phyloP scores from a whole-genome alignment of 2,888 invertebrate species.

The Leucoma salicis region DNA sequence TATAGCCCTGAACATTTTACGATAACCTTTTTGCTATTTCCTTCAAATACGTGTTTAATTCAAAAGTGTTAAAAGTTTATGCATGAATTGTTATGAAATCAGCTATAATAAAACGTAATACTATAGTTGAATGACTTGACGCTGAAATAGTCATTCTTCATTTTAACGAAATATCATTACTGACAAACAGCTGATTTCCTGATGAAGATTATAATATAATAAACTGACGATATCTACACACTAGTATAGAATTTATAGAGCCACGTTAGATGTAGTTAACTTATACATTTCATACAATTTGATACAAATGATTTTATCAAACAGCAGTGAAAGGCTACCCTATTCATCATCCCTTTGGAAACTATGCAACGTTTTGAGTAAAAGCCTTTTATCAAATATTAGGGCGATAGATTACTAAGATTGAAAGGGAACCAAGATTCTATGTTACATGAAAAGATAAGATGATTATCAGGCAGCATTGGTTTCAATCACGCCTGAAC shows the following conservation, averaged over 20 bases:
- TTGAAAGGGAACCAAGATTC: constrained; percentile 40
- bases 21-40: constrained; percentile 48
- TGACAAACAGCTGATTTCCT: no score
- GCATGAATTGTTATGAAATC: no score
- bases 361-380: not conserved
- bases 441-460: constrained; percentile 58
- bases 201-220: no score
- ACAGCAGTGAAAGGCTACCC: constrained; percentile 24
- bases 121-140: no score
- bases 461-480: constrained; percentile 65
- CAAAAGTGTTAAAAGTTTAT: no score
- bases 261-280: no score
- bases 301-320: constrained; percentile 43
- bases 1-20: constrained; percentile 71
- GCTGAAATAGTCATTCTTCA: no score
- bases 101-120: no score
- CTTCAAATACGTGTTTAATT: not conserved
- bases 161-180: no score
- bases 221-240: no score
- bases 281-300: no score
- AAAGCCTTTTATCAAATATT: not conserved
- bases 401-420: not conserved
- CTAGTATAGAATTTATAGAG: no score
- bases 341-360: constrained; percentile 35
- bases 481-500: constrained; percentile 72